Base-by-base conservation (phyloP, 2,797 vertebrate species). In the Meriones psammophilus region DNA sequence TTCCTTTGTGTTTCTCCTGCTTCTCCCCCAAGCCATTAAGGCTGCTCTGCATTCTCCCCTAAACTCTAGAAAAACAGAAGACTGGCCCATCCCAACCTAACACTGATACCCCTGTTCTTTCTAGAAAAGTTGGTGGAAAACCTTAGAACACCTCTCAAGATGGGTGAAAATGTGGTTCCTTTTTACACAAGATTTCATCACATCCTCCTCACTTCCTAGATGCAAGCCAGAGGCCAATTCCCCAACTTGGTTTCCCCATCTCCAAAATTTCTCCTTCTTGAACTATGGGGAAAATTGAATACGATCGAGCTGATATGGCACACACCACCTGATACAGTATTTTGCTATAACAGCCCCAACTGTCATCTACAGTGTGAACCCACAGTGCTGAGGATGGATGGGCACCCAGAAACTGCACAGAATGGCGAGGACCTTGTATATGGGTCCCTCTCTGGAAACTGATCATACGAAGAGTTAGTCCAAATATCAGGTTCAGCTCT, bases 101-200 rank as follows among this genome's bases (percentile, higher is more conserved):
- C 22, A 5, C 4, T 0, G 30, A 86, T 30, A 74, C 7, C 36
- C 2, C 4, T n/a, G 8, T 69, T 36, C 68, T 86, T 77, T 26
- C 50, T 4, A 85, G 84, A 46, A 83, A 60, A 50, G 15, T 2
- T 0, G 1, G 10, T 58, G 84, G 58, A n/a, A n/a, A 46, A 79
- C 81, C 74, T 76, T 64, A 5, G 84, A 10, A 15, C 3, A 58
- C 36, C 6, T 24, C 62, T 81, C n/a, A 33, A 2, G 3, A 5
- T 0, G 0, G 12, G 1, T 17, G 5, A 33, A 18, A 13, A 1
- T 3, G 5, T 0, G 15, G 30, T 10, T 7, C 0, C 14, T 50
- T 10, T 46, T 30, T 6, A 39, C 0, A 8, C 54, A 60, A 5
- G 1, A 18, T 17, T 86, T 17, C 0, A 26, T 30, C 39, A 33